phyloP scores from a whole-genome alignment of 2,888 invertebrate genomes.

The Antheraea assamensis region DNA sequence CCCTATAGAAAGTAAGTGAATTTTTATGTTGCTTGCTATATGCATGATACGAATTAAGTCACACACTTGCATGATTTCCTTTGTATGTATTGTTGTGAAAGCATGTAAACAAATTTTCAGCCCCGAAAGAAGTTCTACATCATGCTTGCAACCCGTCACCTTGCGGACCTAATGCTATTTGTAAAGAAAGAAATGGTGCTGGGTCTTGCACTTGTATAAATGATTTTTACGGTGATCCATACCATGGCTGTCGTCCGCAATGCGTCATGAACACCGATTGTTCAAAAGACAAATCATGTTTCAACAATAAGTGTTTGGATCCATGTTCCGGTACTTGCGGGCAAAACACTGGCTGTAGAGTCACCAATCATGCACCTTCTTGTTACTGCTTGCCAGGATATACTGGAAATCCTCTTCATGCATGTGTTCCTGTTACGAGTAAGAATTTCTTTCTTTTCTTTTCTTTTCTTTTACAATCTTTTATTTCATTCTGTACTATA shows the following conservation, averaged over 20 bases:
- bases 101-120: conserved; percentile 61
- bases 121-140: conserved; percentile 81
- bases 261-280: conserved; percentile 91
- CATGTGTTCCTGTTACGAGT: conserved; percentile 84
- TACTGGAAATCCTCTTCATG: conserved; percentile 87
- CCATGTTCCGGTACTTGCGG: conserved; percentile 91
- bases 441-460: conserved; percentile 76
- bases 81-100: conserved; percentile 35
- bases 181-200: conserved; percentile 88
- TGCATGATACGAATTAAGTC: conserved; percentile 30
- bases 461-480: conserved; percentile 48
- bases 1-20: conserved; percentile 79
- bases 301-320: conserved; percentile 89
- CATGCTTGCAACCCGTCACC: conserved; percentile 90
- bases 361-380: conserved; percentile 88
- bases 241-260: conserved; percentile 90
- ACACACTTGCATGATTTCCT: conserved; percentile 36
- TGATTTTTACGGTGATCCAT: conserved; percentile 90
- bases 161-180: conserved; percentile 90
- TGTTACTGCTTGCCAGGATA: conserved; percentile 88
- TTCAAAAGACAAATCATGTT: conserved; percentile 86
- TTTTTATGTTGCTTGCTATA: conserved; percentile 16
- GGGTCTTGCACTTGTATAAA: conserved; percentile 89
- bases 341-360: conserved; percentile 88
- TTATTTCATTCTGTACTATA: conserved; percentile 40